Evolutionary conservation across 2,888 invertebrate genomes (phyloP).

Genomic region (Brachylomia viminalis): DNA sequence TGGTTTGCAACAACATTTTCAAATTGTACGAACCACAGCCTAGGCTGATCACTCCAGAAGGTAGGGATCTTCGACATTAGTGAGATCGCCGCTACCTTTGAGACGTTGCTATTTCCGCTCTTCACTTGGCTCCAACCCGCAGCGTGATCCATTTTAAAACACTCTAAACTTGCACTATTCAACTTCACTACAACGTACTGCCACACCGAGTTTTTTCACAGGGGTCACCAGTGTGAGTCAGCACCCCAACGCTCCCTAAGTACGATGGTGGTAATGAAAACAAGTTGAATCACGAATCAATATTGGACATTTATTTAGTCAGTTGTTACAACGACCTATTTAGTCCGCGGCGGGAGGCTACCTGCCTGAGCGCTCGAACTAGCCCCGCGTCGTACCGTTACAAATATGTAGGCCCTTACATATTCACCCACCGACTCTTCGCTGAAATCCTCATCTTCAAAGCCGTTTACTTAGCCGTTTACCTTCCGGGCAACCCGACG

Average conservation of each 20-base stretch:
- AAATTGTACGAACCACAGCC: too few relatives aligned
- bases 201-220: neutral
- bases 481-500: neutral
- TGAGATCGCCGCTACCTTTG: neutral
- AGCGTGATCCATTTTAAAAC: too few relatives aligned
- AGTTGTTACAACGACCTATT: neutral
- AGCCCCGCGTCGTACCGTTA: neutral
- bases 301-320: too few relatives aligned
- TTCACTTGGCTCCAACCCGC: too few relatives aligned
- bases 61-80: neutral
- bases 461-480: neutral
- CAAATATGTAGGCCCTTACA: too few relatives aligned
- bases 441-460: neutral
- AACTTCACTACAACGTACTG: neutral
- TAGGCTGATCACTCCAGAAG: too few relatives aligned
- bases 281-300: neutral
- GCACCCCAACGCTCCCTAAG: neutral
- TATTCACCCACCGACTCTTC: too few relatives aligned
- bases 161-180: neutral
- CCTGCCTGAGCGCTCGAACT: neutral
- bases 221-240: constrained; percentile 1
- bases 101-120: neutral
- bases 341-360: neutral
- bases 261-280: neutral
- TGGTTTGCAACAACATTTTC: neutral